These are phyloP conservation scores for Cancer borealis DNA, from an alignment of 2,888 invertebrate species.

Conservation along the genomic window DNA sequence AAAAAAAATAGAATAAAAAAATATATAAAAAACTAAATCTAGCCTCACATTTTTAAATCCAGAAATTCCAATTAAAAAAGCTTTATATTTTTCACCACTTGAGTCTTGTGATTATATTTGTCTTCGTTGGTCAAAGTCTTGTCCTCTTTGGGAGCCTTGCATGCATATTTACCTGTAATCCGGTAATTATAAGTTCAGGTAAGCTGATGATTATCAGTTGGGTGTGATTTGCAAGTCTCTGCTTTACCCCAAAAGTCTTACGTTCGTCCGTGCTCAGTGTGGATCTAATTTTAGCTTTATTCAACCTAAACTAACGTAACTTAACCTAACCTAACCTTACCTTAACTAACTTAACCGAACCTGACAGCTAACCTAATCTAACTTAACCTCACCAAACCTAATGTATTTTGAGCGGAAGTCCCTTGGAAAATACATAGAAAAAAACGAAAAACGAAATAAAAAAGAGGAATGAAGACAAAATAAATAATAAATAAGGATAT, in stretches of 20 bases:
- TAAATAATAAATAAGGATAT: background rate
- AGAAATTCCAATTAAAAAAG: background rate
- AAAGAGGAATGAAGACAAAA: background rate
- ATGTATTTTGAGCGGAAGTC: too few species aligned
- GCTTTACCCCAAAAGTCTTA: background rate
- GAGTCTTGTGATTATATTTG: background rate
- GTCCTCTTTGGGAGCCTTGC: background rate
- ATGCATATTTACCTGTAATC: background rate
- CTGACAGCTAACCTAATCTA: background rate
- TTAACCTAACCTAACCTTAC: background rate
- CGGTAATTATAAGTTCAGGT: constrained; percentile 4
- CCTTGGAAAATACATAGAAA: background rate
- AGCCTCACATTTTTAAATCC: background rate
- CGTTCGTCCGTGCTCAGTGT: background rate
- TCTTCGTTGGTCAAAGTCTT: background rate
- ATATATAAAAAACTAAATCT: too few species aligned
- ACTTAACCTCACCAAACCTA: background rate
- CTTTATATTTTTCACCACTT: constrained; percentile 9
- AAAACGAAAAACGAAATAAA: too few species aligned
- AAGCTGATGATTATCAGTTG: background rate
- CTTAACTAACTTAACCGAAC: background rate
- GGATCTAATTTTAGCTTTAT: background rate
- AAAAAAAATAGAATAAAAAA: too few species aligned
- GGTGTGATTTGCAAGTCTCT: background rate
- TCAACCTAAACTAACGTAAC: background rate